A percentile compares a stretch with the other conserved stretches of the same genome.
These are phyloP conservation scores for Lasiommata megera DNA, from an alignment of 2,888 invertebrate genomes.

Conservation along the genomic window DNA sequence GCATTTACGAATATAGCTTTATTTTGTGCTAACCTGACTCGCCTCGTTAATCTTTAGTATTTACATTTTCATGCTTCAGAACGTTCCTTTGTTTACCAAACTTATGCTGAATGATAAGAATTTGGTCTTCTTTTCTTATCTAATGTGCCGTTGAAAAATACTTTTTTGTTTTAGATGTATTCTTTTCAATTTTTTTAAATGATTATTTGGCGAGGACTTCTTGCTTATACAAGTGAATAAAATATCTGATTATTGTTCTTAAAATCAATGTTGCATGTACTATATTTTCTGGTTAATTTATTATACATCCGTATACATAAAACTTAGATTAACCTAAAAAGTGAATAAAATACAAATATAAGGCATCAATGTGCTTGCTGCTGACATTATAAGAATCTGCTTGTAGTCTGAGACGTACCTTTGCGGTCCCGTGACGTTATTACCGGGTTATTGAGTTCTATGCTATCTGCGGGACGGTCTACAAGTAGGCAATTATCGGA, in stretches of 20 bases:
- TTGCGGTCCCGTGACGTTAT: neutral
- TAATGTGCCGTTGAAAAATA: neutral
- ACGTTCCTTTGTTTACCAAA: neutral
- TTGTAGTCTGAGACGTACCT: neutral
- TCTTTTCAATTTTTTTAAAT: too few relatives aligned
- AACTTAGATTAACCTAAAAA: too few relatives aligned
- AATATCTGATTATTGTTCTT: too few relatives aligned
- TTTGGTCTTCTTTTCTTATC: neutral
- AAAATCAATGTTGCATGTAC: too few relatives aligned
- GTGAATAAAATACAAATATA: too few relatives aligned
- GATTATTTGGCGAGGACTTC: too few relatives aligned
- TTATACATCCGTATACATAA: too few relatives aligned
- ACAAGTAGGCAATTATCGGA: conserved; percentile 12
- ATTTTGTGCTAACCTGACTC: conserved; percentile 4
- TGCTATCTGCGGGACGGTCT: neutral
- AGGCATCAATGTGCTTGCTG: too few relatives aligned
- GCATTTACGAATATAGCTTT: conserved; percentile 6
- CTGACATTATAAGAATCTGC: neutral
- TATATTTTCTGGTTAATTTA: too few relatives aligned
- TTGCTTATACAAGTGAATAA: too few relatives aligned
- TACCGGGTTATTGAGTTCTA: neutral
- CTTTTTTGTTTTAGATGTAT: neutral
- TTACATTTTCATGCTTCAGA: neutral
- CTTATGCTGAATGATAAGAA: neutral
- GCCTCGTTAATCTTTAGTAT: conserved; percentile 4